phyloP scores from a whole-genome alignment of 2,797 vertebrate species.

The Intellagama lesueurii region DNA sequence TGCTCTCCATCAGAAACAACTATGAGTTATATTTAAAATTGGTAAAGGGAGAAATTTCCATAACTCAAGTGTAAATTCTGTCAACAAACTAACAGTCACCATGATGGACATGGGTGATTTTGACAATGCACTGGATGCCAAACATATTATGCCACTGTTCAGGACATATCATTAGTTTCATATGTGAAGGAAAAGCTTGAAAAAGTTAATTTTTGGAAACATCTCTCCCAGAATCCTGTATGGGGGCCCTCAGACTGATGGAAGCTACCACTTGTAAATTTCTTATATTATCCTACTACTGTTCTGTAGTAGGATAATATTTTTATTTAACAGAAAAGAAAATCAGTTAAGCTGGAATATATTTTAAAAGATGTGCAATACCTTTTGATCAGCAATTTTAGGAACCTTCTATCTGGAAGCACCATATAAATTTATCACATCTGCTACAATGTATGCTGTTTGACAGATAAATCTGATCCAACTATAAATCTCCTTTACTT shows the following conservation, averaged over 20 bases:
- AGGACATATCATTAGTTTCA: not conserved
- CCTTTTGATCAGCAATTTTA: not conserved
- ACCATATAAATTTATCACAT: not conserved
- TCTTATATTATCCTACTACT: not conserved
- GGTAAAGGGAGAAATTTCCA: not conserved
- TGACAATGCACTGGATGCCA: not conserved
- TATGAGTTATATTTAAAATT: not conserved
- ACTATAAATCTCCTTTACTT: not conserved
- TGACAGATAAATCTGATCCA: not conserved
- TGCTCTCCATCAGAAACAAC: not conserved
- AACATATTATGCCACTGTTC: not conserved
- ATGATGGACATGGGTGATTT: not conserved
- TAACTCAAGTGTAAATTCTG: not conserved
- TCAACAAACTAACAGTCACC: not conserved
- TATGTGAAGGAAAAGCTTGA: not conserved
- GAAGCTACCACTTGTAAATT: no score
- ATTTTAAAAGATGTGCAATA: not conserved
- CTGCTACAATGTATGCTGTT: not conserved
- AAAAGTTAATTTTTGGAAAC: no score
- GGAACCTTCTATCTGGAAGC: not conserved
- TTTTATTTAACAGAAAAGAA: not conserved
- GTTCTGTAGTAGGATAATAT: no score
- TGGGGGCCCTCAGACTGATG: no score
- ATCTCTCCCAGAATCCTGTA: no score
- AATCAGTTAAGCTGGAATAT: not conserved